A percentile compares a stretch with the other conserved stretches of the same genome.
These are phyloP conservation scores for Eulithis testata DNA, from an alignment of 2,888 invertebrate species.

Conservation along the genomic window DNA sequence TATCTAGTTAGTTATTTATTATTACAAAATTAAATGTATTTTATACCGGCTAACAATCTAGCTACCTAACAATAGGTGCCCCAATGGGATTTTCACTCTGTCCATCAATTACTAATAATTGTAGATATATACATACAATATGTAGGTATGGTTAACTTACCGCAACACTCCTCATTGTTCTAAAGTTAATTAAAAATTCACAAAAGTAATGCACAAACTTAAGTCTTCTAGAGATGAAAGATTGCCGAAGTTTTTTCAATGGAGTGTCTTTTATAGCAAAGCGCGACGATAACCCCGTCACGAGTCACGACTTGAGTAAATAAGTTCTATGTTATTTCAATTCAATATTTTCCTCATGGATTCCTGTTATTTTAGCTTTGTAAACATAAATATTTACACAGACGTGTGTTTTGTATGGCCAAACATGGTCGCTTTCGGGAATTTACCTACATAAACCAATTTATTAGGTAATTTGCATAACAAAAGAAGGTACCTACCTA, in stretches of 20 bases:
- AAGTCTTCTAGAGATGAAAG: neutral
- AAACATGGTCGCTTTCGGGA: neutral
- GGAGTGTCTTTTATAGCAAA: conserved; percentile 47
- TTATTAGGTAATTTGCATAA: neutral
- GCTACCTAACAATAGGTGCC: too few relatives aligned
- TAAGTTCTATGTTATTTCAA: conserved; percentile 1
- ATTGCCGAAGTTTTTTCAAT: conserved; percentile 8
- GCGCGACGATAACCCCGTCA: conserved; percentile 23
- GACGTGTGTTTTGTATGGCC: neutral
- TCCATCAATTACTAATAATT: too few relatives aligned
- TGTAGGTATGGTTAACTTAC: neutral
- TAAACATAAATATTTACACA: neutral
- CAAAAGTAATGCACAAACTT: neutral
- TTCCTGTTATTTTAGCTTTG: neutral
- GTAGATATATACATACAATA: too few relatives aligned
- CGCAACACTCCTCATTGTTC: conserved; percentile 8
- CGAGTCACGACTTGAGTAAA: conserved; percentile 2
- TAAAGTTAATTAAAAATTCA: neutral
- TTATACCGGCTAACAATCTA: too few relatives aligned
- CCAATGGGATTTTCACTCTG: too few relatives aligned
- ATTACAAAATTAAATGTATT: too few relatives aligned
- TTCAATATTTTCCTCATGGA: conserved; percentile 6
- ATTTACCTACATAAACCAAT: neutral
- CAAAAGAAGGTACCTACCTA: too few relatives aligned
- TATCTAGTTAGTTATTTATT: too few relatives aligned